These are phyloP conservation scores for Chaetophractus vellerosus DNA, from an alignment of 2,797 vertebrate species.

Conservation along the genomic window DNA sequence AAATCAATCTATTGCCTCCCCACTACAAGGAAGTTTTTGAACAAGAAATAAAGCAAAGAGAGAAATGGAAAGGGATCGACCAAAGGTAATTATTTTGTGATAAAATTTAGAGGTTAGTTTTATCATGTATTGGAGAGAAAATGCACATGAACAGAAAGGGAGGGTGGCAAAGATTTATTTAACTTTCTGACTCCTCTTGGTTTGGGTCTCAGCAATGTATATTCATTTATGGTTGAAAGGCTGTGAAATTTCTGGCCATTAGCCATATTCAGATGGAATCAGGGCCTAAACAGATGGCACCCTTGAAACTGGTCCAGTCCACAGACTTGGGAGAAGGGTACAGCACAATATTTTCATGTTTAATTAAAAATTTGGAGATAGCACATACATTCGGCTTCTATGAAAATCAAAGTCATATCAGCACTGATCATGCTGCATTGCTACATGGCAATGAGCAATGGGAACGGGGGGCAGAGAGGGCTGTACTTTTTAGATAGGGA, in stretches of 20 bases:
- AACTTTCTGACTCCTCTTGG: neutral
- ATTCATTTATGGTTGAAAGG: neutral
- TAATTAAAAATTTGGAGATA: constrained; percentile 13
- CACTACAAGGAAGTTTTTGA: neutral
- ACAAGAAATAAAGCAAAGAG: neutral
- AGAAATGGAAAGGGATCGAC: neutral
- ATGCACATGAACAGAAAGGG: neutral
- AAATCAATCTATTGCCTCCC: neutral
- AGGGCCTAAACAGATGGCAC: neutral
- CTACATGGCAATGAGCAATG: neutral
- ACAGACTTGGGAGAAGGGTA: neutral
- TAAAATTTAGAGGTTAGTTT: constrained; percentile 9
- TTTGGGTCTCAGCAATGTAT: neutral
- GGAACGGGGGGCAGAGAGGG: neutral
- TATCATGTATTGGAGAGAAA: neutral
- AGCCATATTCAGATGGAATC: neutral
- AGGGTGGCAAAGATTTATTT: neutral
- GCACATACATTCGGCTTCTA: neutral
- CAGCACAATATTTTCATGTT: neutral
- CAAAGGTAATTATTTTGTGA: constrained; percentile 4
- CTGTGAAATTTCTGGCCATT: neutral
- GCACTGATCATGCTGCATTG: neutral
- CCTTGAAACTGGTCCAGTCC: neutral
- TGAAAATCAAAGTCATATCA: neutral
- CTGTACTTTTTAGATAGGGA: too few species aligned